Evolutionary conservation across 2,797 vertebrate species (phyloP).

Genomic region (Melanotaenia maccullochi): DNA sequence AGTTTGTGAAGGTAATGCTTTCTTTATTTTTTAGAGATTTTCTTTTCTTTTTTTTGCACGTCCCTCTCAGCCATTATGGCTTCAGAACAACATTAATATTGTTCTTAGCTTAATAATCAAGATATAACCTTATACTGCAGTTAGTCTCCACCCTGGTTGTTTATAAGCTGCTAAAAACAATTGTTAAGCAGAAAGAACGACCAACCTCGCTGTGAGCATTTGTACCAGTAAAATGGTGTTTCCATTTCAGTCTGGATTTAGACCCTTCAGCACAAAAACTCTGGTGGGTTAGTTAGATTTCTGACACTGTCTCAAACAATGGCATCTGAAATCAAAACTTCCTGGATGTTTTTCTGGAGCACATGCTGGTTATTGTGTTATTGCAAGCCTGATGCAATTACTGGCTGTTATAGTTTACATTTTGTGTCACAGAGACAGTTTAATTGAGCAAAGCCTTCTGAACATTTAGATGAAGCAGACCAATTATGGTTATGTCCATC

Average conservation of each 20-base stretch:
- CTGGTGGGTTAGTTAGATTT: not conserved
- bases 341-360: not conserved
- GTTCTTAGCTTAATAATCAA: not conserved
- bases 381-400: not conserved
- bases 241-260: not conserved
- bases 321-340: not conserved
- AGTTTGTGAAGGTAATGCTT: slow-evolving; percentile 4
- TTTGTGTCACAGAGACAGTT: not conserved
- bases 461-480: not conserved
- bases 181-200: not conserved
- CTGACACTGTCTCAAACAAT: not conserved
- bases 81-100: not conserved
- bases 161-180: too few relatives aligned
- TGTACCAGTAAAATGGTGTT: not conserved
- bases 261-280: not conserved
- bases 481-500: not conserved
- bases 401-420: not conserved
- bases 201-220: not conserved
- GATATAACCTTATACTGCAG: not conserved
- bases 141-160: not conserved
- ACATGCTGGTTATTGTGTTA: not conserved
- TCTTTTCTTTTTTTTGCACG: slow-evolving; percentile 13
- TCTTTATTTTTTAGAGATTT: slow-evolving; percentile 7
- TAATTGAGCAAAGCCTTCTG: not conserved
- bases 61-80: slow-evolving; percentile 11